These are phyloP conservation scores for Amazona guildingii DNA, from an alignment of 2,113 vertebrate species.

Conservation along the genomic window DNA sequence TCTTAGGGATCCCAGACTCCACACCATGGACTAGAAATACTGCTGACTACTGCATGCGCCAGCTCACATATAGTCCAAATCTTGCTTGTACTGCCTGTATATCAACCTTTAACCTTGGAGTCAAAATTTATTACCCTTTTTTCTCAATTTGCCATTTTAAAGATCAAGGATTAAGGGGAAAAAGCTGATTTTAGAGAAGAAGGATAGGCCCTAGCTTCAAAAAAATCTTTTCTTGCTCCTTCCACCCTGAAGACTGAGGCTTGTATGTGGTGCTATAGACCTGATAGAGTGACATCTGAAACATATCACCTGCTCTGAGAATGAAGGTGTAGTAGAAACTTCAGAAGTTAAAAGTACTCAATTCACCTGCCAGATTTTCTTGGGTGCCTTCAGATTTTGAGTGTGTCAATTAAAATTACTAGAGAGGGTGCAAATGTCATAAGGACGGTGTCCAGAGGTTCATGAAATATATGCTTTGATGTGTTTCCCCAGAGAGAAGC, in stretches of 20 bases:
- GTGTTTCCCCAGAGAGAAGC: not conserved
- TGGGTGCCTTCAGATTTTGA: not conserved
- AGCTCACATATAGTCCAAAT: not conserved
- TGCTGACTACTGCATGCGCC: not conserved
- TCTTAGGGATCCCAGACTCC: not conserved
- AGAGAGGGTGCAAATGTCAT: not conserved
- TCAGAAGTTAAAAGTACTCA: not conserved
- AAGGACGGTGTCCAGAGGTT: not conserved
- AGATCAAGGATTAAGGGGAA: constrained; percentile 1
- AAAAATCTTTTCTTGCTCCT: not conserved
- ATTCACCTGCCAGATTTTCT: not conserved
- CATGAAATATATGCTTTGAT: not conserved
- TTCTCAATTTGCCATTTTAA: not conserved
- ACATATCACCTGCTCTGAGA: not conserved
- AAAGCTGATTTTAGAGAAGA: not conserved
- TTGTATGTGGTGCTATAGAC: not conserved
- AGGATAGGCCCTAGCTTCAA: not conserved
- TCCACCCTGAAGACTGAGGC: not conserved
- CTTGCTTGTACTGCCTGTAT: not conserved
- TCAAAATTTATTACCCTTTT: constrained; percentile 1
- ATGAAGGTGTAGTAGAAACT: not conserved
- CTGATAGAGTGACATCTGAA: not conserved
- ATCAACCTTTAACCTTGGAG: not conserved
- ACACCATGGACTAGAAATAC: not conserved
- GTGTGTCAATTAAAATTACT: not conserved